phyloP scores from a whole-genome alignment of 2,888 invertebrate genomes.

The Epinotia bilunana region DNA sequence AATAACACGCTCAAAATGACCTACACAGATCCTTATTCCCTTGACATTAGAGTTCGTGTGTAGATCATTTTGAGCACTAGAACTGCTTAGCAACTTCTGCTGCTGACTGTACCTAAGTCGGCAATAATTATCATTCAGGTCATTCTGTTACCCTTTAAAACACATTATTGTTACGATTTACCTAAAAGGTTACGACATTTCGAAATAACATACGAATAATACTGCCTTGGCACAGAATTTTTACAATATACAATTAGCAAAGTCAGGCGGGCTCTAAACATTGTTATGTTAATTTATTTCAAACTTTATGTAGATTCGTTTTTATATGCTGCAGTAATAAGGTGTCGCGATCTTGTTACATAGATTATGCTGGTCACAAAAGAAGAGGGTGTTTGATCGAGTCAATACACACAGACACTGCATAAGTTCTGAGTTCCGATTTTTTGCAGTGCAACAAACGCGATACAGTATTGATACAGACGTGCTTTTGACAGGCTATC shows the following conservation, averaged over 20 bases:
- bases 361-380: not conserved
- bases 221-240: constrained; percentile 66
- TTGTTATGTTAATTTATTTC: constrained; percentile 53
- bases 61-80: too few relatives aligned
- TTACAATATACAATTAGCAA: constrained; percentile 63
- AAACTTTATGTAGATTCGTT: constrained; percentile 35
- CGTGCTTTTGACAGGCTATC: too few relatives aligned
- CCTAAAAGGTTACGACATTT: constrained; percentile 38
- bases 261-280: constrained; percentile 46
- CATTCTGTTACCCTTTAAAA: constrained; percentile 23
- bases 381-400: not conserved
- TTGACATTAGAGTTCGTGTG: too few relatives aligned
- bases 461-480: too few relatives aligned
- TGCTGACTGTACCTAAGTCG: too few relatives aligned
- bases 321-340: constrained; percentile 6
- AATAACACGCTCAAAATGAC: too few relatives aligned
- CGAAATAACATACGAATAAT: constrained; percentile 41
- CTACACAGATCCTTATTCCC: too few relatives aligned
- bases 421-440: not conserved
- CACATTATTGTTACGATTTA: constrained; percentile 8
- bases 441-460: too few relatives aligned
- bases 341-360: constrained; percentile 18
- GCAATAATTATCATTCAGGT: constrained; percentile 10
- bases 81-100: too few relatives aligned
- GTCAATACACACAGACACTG: not conserved